Conservation (phyloP, 1,140 invertebrate genomes). For the Babylonia areolata region DNA sequence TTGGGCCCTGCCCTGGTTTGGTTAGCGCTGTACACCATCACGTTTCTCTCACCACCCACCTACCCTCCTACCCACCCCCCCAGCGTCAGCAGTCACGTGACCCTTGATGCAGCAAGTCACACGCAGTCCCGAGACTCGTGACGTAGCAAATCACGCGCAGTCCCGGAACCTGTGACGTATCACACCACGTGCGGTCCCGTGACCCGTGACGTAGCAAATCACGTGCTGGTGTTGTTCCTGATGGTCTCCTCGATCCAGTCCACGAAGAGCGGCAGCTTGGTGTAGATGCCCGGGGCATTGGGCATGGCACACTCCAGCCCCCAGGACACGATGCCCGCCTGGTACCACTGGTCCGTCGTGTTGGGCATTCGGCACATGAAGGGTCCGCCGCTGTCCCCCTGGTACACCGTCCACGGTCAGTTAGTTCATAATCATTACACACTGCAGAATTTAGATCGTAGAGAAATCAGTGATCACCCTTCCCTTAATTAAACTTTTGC, state of each 20-base stretch:
- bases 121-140: too few relatives aligned
- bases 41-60: neutral
- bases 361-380: constrained; percentile 78
- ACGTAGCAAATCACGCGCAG: constrained; percentile 19
- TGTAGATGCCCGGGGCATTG: constrained; percentile 84
- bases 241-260: constrained; percentile 66
- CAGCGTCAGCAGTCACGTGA: neutral
- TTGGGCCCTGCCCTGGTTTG: too few relatives aligned
- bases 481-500: too few relatives aligned
- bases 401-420: too few relatives aligned
- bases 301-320: constrained; percentile 83
- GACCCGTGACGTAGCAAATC: constrained; percentile 6
- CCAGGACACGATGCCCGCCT: constrained; percentile 83
- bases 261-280: constrained; percentile 77
- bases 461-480: too few relatives aligned
- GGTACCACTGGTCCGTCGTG: constrained; percentile 74
- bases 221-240: constrained; percentile 35
- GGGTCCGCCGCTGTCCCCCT: constrained; percentile 73
- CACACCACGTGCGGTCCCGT: neutral
- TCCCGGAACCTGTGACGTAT: neutral
- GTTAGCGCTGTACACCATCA: too few relatives aligned
- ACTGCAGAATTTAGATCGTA: too few relatives aligned
- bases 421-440: too few relatives aligned
- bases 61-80: neutral
- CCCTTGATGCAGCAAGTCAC: too few relatives aligned